Evolutionary conservation across 2,888 invertebrate genomes (phyloP).

Genomic region (Drosophila ezoana): DNA sequence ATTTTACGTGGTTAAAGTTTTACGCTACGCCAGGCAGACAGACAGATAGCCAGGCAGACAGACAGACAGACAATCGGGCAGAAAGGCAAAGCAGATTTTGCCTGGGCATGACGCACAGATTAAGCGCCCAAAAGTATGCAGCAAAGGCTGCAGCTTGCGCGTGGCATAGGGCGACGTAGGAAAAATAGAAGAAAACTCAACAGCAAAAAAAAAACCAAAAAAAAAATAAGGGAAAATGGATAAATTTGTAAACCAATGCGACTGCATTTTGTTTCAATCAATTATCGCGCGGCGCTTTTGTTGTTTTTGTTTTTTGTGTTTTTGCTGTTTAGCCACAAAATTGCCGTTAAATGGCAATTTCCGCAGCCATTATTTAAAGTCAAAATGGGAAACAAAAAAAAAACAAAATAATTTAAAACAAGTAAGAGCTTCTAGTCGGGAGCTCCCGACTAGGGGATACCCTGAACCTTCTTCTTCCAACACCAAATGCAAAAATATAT

Average conservation of each 20-base stretch:
- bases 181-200: slow-evolving; percentile 2
- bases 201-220: neutral
- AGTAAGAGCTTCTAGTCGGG: too few relatives aligned
- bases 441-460: too few relatives aligned
- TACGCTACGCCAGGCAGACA: slow-evolving; percentile 45
- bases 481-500: too few relatives aligned
- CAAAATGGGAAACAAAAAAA: slow-evolving; percentile 23
- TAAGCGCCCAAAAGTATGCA: slow-evolving; percentile 44
- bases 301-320: neutral
- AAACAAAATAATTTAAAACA: neutral
- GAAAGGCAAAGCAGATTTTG: slow-evolving; percentile 51
- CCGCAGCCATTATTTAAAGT: slow-evolving; percentile 72
- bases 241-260: slow-evolving; percentile 51
- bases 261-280: slow-evolving; percentile 63
- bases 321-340: slow-evolving; percentile 54
- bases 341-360: slow-evolving; percentile 70
- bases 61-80: neutral
- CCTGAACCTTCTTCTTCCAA: too few relatives aligned
- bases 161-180: slow-evolving; percentile 13
- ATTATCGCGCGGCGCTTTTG: slow-evolving; percentile 48
- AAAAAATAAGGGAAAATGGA: neutral
- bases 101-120: slow-evolving; percentile 44
- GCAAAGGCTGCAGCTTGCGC: slow-evolving; percentile 25
- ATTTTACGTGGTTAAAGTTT: slow-evolving; percentile 70
- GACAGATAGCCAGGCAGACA: slow-evolving; percentile 25